A percentile compares a stretch with the other conserved stretches of the same genome.
Conservation (phyloP, 2,113 vertebrate genomes). For the Peromyscus leucopus region DNA sequence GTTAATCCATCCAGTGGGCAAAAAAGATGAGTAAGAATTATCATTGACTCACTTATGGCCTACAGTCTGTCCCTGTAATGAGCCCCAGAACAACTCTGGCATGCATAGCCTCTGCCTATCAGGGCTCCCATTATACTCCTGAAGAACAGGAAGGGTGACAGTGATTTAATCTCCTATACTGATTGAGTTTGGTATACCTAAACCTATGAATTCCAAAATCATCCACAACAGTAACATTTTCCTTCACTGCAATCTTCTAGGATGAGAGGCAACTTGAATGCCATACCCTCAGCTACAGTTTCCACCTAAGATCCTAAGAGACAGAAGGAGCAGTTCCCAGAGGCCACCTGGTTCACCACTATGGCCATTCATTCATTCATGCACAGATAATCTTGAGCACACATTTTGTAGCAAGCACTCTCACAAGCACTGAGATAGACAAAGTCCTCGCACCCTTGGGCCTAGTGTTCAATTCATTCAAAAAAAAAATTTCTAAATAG, state of each 20-base stretch:
- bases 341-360: neutral
- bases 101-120: neutral
- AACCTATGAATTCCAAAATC: neutral
- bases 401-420: neutral
- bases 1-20: neutral
- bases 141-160: neutral
- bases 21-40: neutral
- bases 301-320: neutral
- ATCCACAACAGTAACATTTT: neutral
- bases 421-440: neutral
- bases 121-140: neutral
- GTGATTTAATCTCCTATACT: neutral
- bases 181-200: neutral
- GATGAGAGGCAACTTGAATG: neutral
- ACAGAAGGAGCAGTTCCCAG: neutral
- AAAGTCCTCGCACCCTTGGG: neutral
- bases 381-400: neutral
- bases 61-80: neutral
- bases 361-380: conserved; percentile 6
- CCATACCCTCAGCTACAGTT: neutral
- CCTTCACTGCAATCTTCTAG: neutral
- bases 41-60: neutral
- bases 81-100: neutral
- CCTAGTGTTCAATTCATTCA: neutral
- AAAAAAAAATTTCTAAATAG: neutral